These are phyloP conservation scores for Apamea monoglypha DNA, from an alignment of 2,888 invertebrate species.

Conservation along the genomic window DNA sequence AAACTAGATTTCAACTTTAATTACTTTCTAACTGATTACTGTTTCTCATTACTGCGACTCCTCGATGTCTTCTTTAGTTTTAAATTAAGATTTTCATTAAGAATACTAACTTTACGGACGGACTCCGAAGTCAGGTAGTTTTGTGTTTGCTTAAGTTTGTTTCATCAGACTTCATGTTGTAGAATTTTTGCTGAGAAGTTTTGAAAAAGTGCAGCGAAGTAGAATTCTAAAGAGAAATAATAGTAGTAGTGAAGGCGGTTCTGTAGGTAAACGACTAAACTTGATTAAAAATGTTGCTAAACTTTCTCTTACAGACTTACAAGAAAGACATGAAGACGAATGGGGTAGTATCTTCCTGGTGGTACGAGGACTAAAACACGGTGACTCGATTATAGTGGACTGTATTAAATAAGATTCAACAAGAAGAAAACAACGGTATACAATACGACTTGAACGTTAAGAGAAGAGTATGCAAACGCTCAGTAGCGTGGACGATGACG, in stretches of 20 bases:
- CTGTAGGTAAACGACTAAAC: neutral
- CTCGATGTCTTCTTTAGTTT: conserved; percentile 62
- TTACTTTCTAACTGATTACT: conserved; percentile 67
- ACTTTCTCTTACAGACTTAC: neutral
- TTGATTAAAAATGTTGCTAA: conserved; percentile 7
- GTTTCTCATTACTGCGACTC: conserved; percentile 63
- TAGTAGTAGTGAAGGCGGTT: neutral
- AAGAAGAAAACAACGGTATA: no score
- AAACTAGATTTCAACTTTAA: conserved; percentile 65
- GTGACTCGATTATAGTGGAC: no score
- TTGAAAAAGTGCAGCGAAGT: conserved; percentile 1
- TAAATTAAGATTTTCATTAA: conserved; percentile 66
- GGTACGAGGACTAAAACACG: no score
- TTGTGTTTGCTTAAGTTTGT: conserved; percentile 39
- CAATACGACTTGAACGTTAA: no score
- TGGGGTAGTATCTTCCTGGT: no score
- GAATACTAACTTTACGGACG: conserved; percentile 51
- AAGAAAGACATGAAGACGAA: neutral
- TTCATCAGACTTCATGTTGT: conserved; percentile 17
- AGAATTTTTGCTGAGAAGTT: conserved; percentile 11
- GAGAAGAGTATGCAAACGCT: no score
- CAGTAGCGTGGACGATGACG: no score
- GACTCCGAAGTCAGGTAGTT: conserved; percentile 47
- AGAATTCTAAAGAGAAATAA: neutral
- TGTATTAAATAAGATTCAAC: no score